A percentile compares a stretch with the other conserved stretches of the same genome.
These are phyloP conservation scores for Dryobates pubescens DNA, from an alignment of 2,797 vertebrate species.

Conservation along the genomic window DNA sequence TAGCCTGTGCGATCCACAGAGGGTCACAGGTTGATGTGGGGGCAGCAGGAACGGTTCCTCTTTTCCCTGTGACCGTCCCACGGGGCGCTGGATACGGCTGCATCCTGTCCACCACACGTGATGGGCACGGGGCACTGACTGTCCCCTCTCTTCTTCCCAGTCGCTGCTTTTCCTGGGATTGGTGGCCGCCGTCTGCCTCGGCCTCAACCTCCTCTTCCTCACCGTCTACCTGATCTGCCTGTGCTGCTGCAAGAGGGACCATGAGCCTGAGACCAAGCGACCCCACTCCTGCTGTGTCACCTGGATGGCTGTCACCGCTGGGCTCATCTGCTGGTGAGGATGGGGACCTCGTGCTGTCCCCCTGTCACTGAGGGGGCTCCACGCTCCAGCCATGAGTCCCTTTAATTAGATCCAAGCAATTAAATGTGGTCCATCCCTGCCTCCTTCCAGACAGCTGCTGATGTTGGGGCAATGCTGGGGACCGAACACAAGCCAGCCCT, in stretches of 20 bases:
- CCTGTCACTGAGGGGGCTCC: background rate
- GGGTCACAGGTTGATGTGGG: too few species aligned
- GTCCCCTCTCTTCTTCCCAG: slow-evolving; percentile 64
- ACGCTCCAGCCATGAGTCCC: accelerated
- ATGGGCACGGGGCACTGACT: background rate
- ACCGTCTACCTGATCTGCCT: slow-evolving; percentile 82
- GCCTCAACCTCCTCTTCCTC: slow-evolving; percentile 87
- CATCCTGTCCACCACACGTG: background rate
- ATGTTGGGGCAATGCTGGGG: background rate
- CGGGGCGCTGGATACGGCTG: background rate
- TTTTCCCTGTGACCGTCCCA: background rate
- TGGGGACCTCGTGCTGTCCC: accelerated
- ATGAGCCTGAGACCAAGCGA: slow-evolving; percentile 83
- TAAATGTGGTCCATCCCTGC: background rate
- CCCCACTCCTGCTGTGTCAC: slow-evolving; percentile 85
- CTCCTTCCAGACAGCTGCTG: background rate
- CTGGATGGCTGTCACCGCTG: slow-evolving; percentile 86
- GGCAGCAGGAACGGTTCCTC: background rate
- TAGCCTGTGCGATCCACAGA: background rate
- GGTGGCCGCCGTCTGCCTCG: slow-evolving; percentile 83
- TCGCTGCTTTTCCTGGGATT: slow-evolving; percentile 88
- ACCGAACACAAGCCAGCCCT: background rate
- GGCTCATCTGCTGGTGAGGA: slow-evolving; percentile 93
- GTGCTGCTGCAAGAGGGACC: slow-evolving; percentile 84
- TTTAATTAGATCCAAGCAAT: slow-evolving; percentile 30